Conservation (phyloP, 2,797 vertebrate species). For the Sciurus vulgaris region DNA sequence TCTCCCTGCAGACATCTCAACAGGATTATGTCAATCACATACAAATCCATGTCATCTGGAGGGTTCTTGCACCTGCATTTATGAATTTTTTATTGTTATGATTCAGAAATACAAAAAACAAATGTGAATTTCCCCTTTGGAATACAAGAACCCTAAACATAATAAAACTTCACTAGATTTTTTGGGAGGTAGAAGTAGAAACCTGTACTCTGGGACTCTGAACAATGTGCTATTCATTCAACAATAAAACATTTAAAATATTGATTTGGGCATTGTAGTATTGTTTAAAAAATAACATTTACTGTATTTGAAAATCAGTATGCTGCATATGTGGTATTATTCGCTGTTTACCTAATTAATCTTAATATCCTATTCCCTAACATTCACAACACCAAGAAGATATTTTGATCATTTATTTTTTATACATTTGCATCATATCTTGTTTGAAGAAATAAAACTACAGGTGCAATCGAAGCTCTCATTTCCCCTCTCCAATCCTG, state of each 20-base stretch:
- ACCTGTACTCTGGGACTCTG: not conserved
- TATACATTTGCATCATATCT: not conserved
- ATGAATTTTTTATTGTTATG: not conserved
- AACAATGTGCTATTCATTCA: not conserved
- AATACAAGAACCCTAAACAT: not conserved
- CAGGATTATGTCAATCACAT: not conserved
- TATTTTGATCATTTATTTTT: not conserved
- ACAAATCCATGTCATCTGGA: not conserved
- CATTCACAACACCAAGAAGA: not conserved
- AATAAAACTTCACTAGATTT: not conserved
- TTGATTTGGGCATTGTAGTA: not conserved
- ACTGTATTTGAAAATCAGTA: not conserved
- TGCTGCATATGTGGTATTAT: not conserved
- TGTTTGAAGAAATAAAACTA: constrained; percentile 11
- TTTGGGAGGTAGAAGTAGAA: not conserved
- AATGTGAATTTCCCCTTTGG: not conserved
- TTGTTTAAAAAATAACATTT: not conserved
- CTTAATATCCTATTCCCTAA: not conserved
- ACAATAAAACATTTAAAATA: constrained; percentile 23
- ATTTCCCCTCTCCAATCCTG: not conserved
- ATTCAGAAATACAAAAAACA: not conserved
- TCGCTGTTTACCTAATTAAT: not conserved
- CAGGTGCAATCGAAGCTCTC: not conserved
- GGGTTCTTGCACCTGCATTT: not conserved
- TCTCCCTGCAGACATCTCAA: not conserved